A percentile compares a stretch with the other conserved stretches of the same genome.
These are phyloP conservation scores for Sporophila hypoxantha DNA, from an alignment of 2,113 vertebrate species.

Conservation along the genomic window DNA sequence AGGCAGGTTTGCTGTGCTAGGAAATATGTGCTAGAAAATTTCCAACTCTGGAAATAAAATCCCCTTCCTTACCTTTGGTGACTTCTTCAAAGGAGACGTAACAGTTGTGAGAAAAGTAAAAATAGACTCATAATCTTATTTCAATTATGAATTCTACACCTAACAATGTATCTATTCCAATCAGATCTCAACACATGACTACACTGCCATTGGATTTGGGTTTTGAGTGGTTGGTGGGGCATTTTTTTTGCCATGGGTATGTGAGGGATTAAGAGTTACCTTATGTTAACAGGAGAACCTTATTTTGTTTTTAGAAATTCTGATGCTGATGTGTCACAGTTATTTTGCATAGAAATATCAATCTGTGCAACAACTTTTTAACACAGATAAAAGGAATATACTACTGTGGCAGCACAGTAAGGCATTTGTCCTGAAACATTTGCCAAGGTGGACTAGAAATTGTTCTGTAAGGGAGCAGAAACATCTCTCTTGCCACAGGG, in stretches of 20 bases:
- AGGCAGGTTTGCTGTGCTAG: not conserved
- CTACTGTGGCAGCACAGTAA: not conserved
- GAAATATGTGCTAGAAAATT: not conserved
- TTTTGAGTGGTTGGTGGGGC: not conserved
- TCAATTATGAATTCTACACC: not conserved
- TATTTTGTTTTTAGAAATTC: not conserved
- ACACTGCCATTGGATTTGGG: not conserved
- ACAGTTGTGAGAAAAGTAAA: not conserved
- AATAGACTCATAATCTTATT: not conserved
- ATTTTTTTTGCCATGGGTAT: not conserved
- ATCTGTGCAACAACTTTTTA: not conserved
- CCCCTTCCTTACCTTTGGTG: not conserved
- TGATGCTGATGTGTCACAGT: not conserved
- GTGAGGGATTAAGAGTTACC: not conserved
- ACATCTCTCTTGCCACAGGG: not conserved
- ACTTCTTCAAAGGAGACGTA: not conserved
- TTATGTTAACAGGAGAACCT: not conserved
- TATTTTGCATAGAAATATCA: not conserved
- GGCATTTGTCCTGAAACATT: not conserved
- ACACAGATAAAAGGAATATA: not conserved
- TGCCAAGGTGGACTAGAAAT: not conserved
- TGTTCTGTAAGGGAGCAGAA: not conserved
- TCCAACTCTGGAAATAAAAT: not conserved
- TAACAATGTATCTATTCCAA: not conserved
- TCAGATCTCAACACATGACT: not conserved